Evolutionary conservation across 2,888 invertebrate species (phyloP).

Genomic region (Megalurothrips usitatus): DNA sequence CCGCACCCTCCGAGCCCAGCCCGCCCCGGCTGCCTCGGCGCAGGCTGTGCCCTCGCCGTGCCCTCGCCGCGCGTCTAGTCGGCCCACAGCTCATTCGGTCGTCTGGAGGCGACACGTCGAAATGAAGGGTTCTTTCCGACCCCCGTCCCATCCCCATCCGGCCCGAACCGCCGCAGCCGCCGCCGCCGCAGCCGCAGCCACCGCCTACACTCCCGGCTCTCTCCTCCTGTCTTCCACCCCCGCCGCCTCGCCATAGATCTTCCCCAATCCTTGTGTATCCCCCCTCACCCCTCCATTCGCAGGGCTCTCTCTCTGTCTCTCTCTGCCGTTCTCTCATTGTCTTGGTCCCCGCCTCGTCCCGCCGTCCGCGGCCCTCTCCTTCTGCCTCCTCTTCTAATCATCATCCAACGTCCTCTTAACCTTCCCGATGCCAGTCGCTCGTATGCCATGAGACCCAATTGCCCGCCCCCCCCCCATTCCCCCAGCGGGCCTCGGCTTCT

Average conservation of each 20-base stretch:
- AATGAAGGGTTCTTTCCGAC: slow-evolving; percentile 24
- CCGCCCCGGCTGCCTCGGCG: not conserved
- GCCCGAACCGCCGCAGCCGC: too few species aligned
- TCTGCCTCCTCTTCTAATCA: not conserved
- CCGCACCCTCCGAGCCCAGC: not conserved
- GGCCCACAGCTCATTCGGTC: slow-evolving; percentile 20
- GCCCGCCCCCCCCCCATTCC: not conserved
- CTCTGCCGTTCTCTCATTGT: too few species aligned
- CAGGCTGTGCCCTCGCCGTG: not conserved
- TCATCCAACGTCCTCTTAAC: too few species aligned
- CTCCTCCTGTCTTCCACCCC: too few species aligned
- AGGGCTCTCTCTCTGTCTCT: too few species aligned
- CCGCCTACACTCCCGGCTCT: too few species aligned
- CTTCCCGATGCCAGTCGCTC: too few species aligned
- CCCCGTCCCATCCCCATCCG: not conserved
- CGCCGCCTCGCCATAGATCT: too few species aligned
- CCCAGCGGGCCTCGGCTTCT: not conserved
- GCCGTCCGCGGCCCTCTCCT: not conserved
- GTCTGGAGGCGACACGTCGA: slow-evolving; percentile 23
- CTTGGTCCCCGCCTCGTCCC: not conserved
- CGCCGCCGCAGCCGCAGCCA: too few species aligned
- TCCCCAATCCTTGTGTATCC: too few species aligned
- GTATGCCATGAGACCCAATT: too few species aligned
- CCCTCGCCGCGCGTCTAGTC: not conserved
- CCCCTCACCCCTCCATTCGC: too few species aligned